Evolutionary conservation across 2,113 vertebrate genomes (phyloP), one percentile per base, ranked within the genome.

Genomic region (Pogona vitticeps): DNA sequence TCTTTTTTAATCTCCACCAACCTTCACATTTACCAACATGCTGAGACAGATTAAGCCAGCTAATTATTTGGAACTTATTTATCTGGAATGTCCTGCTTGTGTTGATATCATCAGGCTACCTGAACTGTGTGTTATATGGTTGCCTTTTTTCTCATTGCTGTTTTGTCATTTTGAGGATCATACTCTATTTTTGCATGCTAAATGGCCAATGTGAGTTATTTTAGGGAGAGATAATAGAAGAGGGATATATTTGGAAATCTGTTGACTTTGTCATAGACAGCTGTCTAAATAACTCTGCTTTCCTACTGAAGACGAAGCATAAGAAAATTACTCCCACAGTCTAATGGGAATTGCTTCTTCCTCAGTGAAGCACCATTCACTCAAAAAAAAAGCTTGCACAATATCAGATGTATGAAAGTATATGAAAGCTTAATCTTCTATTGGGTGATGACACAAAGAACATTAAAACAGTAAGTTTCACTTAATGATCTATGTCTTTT

Each of bases 401-500:
- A 42, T 21, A 18, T 59, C 68, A 71, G 36, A 26, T 1, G 42
- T 18, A 0, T 0, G 28, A 86, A 73, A 2, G 0, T 1, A n/a
- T 20, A 59, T 56, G 59, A 31, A 56, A 72, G 36, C 15, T 1
- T 33, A 80, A 40, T 26, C 76, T 36, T 63, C 33, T 33, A 46
- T 28, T 72, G 76, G 3, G 28, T 40, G 1, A 0, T 76, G 81
- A 31, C 9, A 63, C 73, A n/a, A 18, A 33, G 7, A 0, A 10
- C 1, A 59, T 68, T 31, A 75, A 65, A 6, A 33, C 1, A 21
- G 65, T 9, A 85, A 12, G 23, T 2, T 92, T 71, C 23, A 91
- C 38, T 76, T 36, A 0, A 86, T 42, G 2, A 70, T 56, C 84
- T 80, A 13, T 92, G 85, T 87, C 56, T 61, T 28, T 92, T 84